Percentiles rank a stretch among this genome's conserved stretches.
Evolutionary conservation across 2,113 vertebrate species (phyloP).

Genomic region (rat (Rattus norvegicus)): DNA sequence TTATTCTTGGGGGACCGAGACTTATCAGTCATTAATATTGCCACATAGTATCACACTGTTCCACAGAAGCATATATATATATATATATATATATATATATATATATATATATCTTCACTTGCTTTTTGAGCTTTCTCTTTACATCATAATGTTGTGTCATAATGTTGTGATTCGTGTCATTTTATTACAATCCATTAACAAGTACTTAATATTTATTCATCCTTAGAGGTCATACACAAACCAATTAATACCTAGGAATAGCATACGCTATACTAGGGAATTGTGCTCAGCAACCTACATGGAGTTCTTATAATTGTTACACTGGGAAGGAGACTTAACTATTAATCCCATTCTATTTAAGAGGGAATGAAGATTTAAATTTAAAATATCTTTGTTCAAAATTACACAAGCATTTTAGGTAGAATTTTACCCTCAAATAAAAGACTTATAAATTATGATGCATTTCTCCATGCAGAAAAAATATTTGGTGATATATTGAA

Average conservation of each 20-base stretch:
- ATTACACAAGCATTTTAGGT: neutral
- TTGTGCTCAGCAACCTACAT: neutral
- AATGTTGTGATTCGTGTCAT: neutral
- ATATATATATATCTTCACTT: neutral
- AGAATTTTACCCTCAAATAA: neutral
- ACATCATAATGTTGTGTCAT: neutral
- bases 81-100: neutral
- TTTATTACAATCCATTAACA: neutral
- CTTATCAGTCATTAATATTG: neutral
- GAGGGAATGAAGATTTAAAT: neutral
- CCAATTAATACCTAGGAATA: neutral
- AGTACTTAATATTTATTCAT: neutral
- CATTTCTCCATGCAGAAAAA: neutral
- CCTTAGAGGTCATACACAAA: neutral
- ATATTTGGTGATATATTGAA: neutral
- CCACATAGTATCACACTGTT: accelerated
- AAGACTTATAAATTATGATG: neutral
- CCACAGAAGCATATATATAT: no score
- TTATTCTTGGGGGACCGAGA: conserved; percentile 48
- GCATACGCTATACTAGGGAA: neutral
- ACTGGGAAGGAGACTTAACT: neutral
- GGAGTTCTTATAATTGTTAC: neutral
- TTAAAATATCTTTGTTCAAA: conserved; percentile 16
- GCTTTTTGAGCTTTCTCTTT: neutral
- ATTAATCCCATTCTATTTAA: neutral